Percentiles rank a stretch among this genome's conserved stretches.
These are phyloP conservation scores for Chrysopa pallens DNA, from an alignment of 1,140 invertebrate genomes.

Conservation along the genomic window DNA sequence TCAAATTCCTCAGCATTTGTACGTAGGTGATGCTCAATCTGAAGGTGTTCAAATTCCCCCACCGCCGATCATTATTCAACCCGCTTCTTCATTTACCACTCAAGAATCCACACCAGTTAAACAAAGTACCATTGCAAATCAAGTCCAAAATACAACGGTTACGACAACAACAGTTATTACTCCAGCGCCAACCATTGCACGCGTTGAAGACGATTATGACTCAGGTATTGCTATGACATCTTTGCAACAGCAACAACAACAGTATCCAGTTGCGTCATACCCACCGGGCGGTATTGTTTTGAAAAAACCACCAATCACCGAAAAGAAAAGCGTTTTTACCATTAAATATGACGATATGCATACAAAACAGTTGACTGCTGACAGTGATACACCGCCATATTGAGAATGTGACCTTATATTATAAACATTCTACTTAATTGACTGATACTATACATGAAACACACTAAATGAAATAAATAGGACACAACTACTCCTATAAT, in stretches of 20 bases:
- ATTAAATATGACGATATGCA: conserved; percentile 79
- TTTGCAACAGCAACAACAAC: conserved; percentile 23
- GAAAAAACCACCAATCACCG: conserved; percentile 52
- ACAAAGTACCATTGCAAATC: conserved; percentile 12
- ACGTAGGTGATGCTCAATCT: conserved; percentile 26
- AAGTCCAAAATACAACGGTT: conserved; percentile 16
- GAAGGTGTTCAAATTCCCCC: conserved; percentile 1
- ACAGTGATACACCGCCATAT: conserved; percentile 29
- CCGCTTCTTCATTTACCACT: conserved; percentile 11
- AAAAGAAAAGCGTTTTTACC: conserved; percentile 86
- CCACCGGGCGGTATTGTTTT: conserved; percentile 11
- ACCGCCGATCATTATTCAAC: conserved; percentile 20
- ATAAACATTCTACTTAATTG: not conserved
- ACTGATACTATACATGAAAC: too few species aligned
- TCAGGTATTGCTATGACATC: conserved; percentile 54
- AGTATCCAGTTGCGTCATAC: conserved; percentile 12
- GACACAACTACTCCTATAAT: too few species aligned
- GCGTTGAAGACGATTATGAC: conserved; percentile 44
- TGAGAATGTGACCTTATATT: conserved; percentile 4
- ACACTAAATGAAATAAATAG: too few species aligned
- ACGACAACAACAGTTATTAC: conserved; percentile 1
- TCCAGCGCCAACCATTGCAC: not conserved
- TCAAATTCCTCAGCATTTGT: conserved; percentile 41
- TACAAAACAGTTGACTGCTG: conserved; percentile 36
- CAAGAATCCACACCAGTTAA: conserved; percentile 4